A percentile compares a stretch with the other conserved stretches of the same genome.
Conservation (phyloP, 1,140 invertebrate genomes). For the Lepidurus arcticus region DNA sequence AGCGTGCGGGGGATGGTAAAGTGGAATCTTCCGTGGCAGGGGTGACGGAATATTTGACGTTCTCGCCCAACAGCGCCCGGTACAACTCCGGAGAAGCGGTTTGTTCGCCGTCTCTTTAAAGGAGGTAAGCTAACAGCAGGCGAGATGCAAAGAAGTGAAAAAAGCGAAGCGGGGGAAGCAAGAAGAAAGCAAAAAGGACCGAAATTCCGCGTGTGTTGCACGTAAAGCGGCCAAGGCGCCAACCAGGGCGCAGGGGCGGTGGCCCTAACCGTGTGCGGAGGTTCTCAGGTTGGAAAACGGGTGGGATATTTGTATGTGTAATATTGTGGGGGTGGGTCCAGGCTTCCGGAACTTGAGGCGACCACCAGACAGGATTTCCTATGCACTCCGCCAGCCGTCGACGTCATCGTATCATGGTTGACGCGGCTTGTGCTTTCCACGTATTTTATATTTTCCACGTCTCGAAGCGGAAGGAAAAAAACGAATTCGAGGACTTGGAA, state of each 20-base stretch:
- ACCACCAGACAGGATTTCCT: not conserved
- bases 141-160: not conserved
- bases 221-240: not conserved
- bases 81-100: not conserved
- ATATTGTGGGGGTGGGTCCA: not conserved
- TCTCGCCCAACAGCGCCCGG: not conserved
- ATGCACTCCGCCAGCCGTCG: not conserved
- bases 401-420: conserved; percentile 10
- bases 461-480: not conserved
- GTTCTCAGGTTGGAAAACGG: not conserved
- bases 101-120: conserved; percentile 19
- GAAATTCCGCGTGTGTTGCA: not conserved
- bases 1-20: not conserved
- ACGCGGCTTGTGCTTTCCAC: not conserved
- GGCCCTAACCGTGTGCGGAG: not conserved
- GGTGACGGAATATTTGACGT: conserved; percentile 1
- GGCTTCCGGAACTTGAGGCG: not conserved
- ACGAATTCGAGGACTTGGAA: not conserved
- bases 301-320: not conserved
- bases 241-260: conserved; percentile 10
- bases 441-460: too few relatives aligned
- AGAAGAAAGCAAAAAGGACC: not conserved
- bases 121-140: not conserved
- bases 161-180: not conserved
- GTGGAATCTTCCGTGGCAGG: not conserved